phyloP scores from a whole-genome alignment of 2,888 invertebrate species.

The Drosophila silvestris region DNA sequence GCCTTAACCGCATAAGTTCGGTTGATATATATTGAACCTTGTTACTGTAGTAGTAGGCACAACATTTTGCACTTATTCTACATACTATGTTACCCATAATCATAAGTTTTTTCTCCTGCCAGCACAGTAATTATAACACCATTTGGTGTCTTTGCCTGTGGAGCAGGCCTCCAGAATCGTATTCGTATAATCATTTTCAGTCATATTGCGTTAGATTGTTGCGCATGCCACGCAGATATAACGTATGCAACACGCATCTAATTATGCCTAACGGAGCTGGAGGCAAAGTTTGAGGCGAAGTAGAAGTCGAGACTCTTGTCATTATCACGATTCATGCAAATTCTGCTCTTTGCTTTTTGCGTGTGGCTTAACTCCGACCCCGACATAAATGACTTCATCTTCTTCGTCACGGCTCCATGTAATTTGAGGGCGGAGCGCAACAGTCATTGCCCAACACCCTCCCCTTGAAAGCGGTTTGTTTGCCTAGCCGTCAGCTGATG shows the following conservation, averaged over 20 bases:
- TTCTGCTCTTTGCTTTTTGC: conserved; percentile 21
- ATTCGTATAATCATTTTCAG: conserved; percentile 24
- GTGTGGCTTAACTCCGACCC: conserved; percentile 8
- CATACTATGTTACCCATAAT: conserved; percentile 46
- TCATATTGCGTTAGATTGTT: conserved; percentile 49
- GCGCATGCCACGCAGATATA: conserved; percentile 62
- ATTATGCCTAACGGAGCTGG: conserved; percentile 61
- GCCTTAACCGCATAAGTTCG: not conserved
- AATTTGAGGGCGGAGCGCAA: conserved; percentile 56
- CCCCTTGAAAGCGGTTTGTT: conserved; percentile 18
- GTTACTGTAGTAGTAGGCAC: not conserved
- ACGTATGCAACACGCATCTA: conserved; percentile 70
- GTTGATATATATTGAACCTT: not conserved
- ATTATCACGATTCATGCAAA: conserved; percentile 58
- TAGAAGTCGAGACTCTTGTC: conserved; percentile 35
- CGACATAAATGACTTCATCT: conserved; percentile 34
- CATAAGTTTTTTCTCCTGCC: conserved; percentile 31
- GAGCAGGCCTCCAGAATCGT: not conserved
- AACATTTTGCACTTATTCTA: conserved; percentile 2
- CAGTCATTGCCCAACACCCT: conserved; percentile 33
- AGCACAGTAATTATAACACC: conserved; percentile 61
- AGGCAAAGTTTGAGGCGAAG: conserved; percentile 27
- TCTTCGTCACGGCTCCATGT: conserved; percentile 23
- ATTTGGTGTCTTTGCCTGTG: conserved; percentile 43
- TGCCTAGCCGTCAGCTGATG: conserved; percentile 51